These are phyloP conservation scores for Eupeodes luniger DNA, from an alignment of 2,888 invertebrate species.

Conservation along the genomic window DNA sequence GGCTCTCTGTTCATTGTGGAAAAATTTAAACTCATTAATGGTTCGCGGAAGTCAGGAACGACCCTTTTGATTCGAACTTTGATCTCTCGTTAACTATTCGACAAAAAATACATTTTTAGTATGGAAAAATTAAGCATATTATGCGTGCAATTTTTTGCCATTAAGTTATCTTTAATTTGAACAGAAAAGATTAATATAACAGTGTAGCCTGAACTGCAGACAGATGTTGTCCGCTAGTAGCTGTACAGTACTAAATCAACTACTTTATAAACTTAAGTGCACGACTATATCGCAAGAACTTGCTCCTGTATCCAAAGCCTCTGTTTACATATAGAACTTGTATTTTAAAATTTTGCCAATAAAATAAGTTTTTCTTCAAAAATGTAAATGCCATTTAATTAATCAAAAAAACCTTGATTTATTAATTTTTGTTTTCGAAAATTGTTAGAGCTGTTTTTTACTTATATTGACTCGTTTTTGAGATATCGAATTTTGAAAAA, in stretches of 20 bases:
- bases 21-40: slow-evolving; percentile 69
- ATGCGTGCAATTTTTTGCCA: slow-evolving; percentile 40
- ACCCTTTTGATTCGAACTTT: slow-evolving; percentile 70
- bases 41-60: slow-evolving; percentile 70
- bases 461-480: too few species aligned
- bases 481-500: too few species aligned
- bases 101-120: slow-evolving; percentile 40
- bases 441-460: too few species aligned
- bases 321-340: too few species aligned
- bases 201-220: neutral
- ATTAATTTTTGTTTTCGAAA: too few species aligned
- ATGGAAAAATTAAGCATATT: slow-evolving; percentile 45
- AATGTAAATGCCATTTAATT: too few species aligned
- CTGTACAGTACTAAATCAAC: slow-evolving; percentile 39
- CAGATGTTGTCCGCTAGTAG: slow-evolving; percentile 6
- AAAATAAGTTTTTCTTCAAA: too few species aligned
- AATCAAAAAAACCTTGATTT: too few species aligned
- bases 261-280: neutral
- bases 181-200: slow-evolving; percentile 24
- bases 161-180: slow-evolving; percentile 10
- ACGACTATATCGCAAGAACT: too few species aligned
- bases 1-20: slow-evolving; percentile 40
- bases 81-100: slow-evolving; percentile 51
- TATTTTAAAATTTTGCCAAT: too few species aligned
- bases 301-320: too few species aligned